Percentiles rank a stretch among this genome's conserved stretches.
Evolutionary conservation across 2,797 vertebrate genomes (phyloP).

Genomic region (Chaetophractus vellerosus): DNA sequence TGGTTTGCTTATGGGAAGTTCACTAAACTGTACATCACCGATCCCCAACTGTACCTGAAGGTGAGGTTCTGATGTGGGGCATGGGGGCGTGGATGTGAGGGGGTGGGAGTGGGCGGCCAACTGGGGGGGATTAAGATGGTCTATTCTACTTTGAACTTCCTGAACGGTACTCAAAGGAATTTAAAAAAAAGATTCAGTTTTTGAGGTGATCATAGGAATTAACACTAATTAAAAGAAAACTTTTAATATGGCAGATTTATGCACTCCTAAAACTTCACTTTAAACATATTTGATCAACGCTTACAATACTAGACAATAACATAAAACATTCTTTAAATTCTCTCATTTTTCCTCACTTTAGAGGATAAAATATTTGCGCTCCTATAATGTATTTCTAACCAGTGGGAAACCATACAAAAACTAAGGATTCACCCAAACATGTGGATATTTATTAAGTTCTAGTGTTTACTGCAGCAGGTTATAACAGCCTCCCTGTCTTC

Average conservation of each 20-base stretch:
- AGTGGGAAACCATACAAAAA: neutral
- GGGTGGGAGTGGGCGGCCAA: neutral
- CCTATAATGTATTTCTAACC: neutral
- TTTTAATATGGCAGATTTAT: neutral
- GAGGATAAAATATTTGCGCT: neutral
- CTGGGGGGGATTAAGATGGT: neutral
- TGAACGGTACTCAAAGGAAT: neutral
- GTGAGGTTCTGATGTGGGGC: neutral
- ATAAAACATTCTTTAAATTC: conserved; percentile 1
- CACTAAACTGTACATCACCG: neutral
- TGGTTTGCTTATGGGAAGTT: neutral
- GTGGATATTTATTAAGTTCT: neutral
- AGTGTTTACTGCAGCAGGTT: neutral
- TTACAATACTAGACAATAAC: conserved; percentile 24
- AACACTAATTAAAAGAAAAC: neutral
- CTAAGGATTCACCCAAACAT: neutral
- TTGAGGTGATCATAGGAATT: neutral
- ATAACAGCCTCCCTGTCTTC: neutral
- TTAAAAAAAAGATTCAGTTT: neutral
- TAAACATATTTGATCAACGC: neutral
- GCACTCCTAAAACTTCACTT: neutral
- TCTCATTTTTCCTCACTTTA: conserved; percentile 14
- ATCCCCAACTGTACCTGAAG: neutral
- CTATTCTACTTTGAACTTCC: neutral
- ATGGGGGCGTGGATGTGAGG: fast-evolving